Evolutionary conservation across 2,113 vertebrate species (phyloP).

Genomic region (Nothocercus nigrocapillus): DNA sequence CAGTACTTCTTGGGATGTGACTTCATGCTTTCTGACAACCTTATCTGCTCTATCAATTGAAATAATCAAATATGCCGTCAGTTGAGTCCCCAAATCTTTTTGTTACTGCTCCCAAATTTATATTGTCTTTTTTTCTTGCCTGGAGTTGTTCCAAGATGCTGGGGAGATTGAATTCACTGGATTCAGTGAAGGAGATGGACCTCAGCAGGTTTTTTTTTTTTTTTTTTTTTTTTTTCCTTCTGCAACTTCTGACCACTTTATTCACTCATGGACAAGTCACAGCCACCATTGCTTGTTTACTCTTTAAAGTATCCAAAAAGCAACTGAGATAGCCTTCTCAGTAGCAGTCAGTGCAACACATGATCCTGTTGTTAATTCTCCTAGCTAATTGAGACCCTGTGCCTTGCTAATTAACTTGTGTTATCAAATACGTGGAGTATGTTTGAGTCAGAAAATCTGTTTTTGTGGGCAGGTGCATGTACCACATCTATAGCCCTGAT

Average conservation of each 20-base stretch:
- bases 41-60: neutral
- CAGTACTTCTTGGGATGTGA: neutral
- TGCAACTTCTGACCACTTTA: neutral
- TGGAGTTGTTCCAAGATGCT: neutral
- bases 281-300: neutral
- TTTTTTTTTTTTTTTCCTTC: rapidly evolving
- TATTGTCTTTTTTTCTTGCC: neutral
- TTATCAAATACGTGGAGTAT: neutral
- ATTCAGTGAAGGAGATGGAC: neutral
- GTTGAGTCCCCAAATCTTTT: neutral
- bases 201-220: neutral
- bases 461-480: neutral
- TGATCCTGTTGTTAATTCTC: neutral
- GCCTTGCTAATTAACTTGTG: neutral
- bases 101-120: neutral
- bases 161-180: neutral
- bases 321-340: neutral
- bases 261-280: neutral
- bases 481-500: neutral
- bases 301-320: neutral
- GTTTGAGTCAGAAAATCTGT: constrained; percentile 4
- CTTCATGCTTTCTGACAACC: neutral
- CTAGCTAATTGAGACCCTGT: neutral
- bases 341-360: neutral
- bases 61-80: neutral